These are phyloP conservation scores for Cyclophora punctaria DNA, from an alignment of 2,888 invertebrate species.

Conservation along the genomic window DNA sequence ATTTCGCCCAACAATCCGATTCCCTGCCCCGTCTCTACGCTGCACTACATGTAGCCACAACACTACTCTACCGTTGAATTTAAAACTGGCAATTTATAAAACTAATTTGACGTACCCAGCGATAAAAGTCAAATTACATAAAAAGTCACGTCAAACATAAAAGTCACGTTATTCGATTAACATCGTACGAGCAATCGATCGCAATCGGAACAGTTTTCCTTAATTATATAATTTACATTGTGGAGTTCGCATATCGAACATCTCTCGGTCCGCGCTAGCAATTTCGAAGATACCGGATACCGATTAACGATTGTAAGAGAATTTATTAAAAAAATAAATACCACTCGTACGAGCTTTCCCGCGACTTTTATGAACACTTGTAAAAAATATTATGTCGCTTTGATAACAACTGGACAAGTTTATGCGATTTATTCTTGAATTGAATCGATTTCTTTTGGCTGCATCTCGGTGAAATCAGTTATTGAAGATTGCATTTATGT, in stretches of 20 bases:
- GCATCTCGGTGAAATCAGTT: slow-evolving; percentile 42
- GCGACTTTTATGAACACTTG: slow-evolving; percentile 43
- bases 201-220: slow-evolving; percentile 58
- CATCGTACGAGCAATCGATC: slow-evolving; percentile 50
- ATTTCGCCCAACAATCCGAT: slow-evolving; percentile 49
- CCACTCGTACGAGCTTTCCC: slow-evolving; percentile 37
- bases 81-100: slow-evolving; percentile 28
- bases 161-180: slow-evolving; percentile 51
- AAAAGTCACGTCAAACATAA: too few relatives aligned
- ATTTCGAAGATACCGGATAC: slow-evolving; percentile 59
- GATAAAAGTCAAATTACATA: slow-evolving; percentile 48
- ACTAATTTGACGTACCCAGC: slow-evolving; percentile 38
- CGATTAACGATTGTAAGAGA: slow-evolving; percentile 51
- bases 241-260: slow-evolving; percentile 48
- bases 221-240: slow-evolving; percentile 71
- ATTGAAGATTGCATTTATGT: slow-evolving; percentile 25
- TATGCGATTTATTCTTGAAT: slow-evolving; percentile 67
- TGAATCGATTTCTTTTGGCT: slow-evolving; percentile 59
- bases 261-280: slow-evolving; percentile 52
- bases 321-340: slow-evolving; percentile 55
- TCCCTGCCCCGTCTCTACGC: slow-evolving; percentile 29
- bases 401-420: slow-evolving; percentile 54
- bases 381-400: slow-evolving; percentile 58
- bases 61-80: slow-evolving; percentile 23
- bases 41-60: slow-evolving; percentile 16